phyloP scores from a whole-genome alignment of 2,888 invertebrate genomes.

The Mesochorus sp. region DNA sequence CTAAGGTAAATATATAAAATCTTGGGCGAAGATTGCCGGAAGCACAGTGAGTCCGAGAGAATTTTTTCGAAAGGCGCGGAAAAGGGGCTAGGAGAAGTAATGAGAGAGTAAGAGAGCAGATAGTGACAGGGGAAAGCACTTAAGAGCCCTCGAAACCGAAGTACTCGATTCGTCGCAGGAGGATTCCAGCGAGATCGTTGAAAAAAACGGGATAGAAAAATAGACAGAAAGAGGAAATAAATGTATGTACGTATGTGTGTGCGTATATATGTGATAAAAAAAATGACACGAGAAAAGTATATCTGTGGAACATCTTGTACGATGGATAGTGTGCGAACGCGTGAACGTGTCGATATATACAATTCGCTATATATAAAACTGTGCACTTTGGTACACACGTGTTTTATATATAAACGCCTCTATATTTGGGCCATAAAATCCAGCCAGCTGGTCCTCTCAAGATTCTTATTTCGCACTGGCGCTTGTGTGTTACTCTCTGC shows the following conservation, averaged over 20 bases:
- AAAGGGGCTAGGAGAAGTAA: conserved; percentile 7
- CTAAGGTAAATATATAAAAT: conserved; percentile 21
- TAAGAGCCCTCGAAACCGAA: conserved; percentile 68
- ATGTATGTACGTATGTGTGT: too few relatives aligned
- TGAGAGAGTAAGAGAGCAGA: conserved; percentile 14
- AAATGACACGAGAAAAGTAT: conserved; percentile 9
- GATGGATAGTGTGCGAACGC: background rate
- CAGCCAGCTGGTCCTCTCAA: conserved; percentile 39
- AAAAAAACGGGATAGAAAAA: conserved; percentile 48
- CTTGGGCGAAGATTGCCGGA: conserved; percentile 53
- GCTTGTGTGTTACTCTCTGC: conserved; percentile 4
- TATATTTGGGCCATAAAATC: conserved; percentile 49
- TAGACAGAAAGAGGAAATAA: conserved; percentile 20
- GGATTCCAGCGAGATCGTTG: conserved; percentile 25
- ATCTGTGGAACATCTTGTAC: conserved; percentile 14
- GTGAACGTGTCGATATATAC: conserved; percentile 31
- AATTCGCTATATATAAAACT: conserved; percentile 3
- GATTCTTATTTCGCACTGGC: conserved; percentile 20
- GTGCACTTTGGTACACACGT: conserved; percentile 11
- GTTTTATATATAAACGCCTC: background rate
- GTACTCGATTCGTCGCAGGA: conserved; percentile 60
- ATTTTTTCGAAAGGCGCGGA: conserved; percentile 22
- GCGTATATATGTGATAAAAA: conserved; percentile 2
- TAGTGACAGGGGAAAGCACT: conserved; percentile 73
- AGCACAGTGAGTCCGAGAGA: conserved; percentile 43